Percentiles rank a stretch among this genome's conserved stretches.
Conservation (phyloP, 1,140 invertebrate species). For the Venturia canescens region DNA sequence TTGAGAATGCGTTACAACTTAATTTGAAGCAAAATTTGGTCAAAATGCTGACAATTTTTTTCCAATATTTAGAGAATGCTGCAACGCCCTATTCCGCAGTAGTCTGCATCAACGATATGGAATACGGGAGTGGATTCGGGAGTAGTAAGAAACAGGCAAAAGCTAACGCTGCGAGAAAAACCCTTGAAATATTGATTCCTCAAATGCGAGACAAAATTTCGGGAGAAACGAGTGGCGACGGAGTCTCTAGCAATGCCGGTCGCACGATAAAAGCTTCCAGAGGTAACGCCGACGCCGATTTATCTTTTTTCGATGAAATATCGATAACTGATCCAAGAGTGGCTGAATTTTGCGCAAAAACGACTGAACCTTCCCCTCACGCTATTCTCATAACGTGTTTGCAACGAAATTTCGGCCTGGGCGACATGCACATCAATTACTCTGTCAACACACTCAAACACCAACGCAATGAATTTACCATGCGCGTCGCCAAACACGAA, state of each 20-base stretch:
- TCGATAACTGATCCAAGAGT: conserved; percentile 95
- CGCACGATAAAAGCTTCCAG: conserved; percentile 72
- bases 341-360: conserved; percentile 94
- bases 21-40: too few species aligned
- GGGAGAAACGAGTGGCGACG: conserved; percentile 78
- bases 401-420: conserved; percentile 94
- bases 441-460: conserved; percentile 93
- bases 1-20: too few species aligned
- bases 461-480: conserved; percentile 95
- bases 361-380: conserved; percentile 96
- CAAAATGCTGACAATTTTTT: background rate
- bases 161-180: conserved; percentile 91
- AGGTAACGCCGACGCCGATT: conserved; percentile 72
- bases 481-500: conserved; percentile 95
- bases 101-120: conserved; percentile 93
- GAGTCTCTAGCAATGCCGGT: conserved; percentile 73
- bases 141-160: conserved; percentile 97
- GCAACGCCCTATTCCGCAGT: conserved; percentile 95
- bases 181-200: conserved; percentile 95
- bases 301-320: conserved; percentile 95
- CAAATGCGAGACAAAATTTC: conserved; percentile 91
- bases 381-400: conserved; percentile 94
- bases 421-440: conserved; percentile 92
- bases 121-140: conserved; percentile 94
- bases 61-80: conserved; percentile 85